A percentile compares a stretch with the other conserved stretches of the same genome.
Evolutionary conservation across 2,888 invertebrate species (phyloP).

Genomic region (Philaethria dido): DNA sequence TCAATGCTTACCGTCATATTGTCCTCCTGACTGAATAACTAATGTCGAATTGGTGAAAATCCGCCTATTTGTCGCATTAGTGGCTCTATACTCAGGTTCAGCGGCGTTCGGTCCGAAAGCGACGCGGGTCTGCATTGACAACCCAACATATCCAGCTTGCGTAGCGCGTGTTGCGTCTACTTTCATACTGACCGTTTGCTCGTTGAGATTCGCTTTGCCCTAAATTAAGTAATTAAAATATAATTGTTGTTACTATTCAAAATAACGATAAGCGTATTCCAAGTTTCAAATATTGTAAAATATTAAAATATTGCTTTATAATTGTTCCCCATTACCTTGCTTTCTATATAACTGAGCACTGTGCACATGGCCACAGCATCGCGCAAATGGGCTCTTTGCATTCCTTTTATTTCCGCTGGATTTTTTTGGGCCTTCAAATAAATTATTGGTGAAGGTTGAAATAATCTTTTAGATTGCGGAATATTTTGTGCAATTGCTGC

Average conservation of each 20-base stretch:
- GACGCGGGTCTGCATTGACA: conserved; percentile 94
- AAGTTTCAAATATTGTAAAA: neutral
- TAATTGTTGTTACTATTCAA: too few relatives aligned
- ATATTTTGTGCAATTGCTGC: conserved; percentile 86
- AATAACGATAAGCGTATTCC: neutral
- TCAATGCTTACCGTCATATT: conserved; percentile 88
- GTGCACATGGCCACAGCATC: conserved; percentile 96
- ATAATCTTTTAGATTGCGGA: conserved; percentile 83
- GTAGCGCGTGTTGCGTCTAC: conserved; percentile 89
- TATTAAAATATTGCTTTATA: neutral
- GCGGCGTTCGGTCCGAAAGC: conserved; percentile 95
- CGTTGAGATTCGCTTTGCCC: conserved; percentile 85
- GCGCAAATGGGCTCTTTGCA: conserved; percentile 92
- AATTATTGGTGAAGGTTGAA: conserved; percentile 91
- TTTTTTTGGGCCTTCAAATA: conserved; percentile 95
- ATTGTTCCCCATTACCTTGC: conserved; percentile 46
- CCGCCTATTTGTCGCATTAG: conserved; percentile 85
- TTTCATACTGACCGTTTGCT: conserved; percentile 87
- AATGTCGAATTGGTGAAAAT: conserved; percentile 91
- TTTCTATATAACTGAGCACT: conserved; percentile 85
- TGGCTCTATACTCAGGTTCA: conserved; percentile 92
- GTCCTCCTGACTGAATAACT: conserved; percentile 97
- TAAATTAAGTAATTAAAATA: conserved; percentile 43
- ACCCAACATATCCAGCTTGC: conserved; percentile 88
- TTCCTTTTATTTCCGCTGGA: conserved; percentile 89